phyloP scores from a whole-genome alignment of 2,888 invertebrate species.

The Sclerodermus sp. region DNA sequence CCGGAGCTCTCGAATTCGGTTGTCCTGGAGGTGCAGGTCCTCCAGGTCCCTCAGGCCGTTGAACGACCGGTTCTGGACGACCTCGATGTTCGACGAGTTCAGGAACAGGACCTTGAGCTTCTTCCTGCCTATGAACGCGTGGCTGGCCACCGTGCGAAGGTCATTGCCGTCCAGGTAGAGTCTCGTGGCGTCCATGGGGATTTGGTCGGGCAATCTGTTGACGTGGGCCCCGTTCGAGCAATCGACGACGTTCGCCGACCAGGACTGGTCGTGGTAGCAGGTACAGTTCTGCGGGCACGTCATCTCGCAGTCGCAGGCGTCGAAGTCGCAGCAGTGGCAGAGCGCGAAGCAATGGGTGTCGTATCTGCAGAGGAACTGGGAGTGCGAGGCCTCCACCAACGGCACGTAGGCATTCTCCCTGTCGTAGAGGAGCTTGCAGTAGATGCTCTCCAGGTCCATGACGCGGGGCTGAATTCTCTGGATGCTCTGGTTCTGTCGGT shows the following conservation, averaged over 20 bases:
- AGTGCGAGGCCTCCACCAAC: constrained; percentile 75
- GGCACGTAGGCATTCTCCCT: constrained; percentile 74
- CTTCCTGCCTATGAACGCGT: constrained; percentile 84
- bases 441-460: constrained; percentile 80
- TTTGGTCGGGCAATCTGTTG: constrained; percentile 73
- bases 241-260: constrained; percentile 84
- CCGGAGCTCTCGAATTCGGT: constrained; percentile 69
- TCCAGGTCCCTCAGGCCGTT: constrained; percentile 79
- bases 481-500: constrained; percentile 67
- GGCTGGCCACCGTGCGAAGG: constrained; percentile 73
- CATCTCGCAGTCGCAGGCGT: constrained; percentile 91
- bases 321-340: constrained; percentile 89
- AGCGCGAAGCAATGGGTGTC: constrained; percentile 82
- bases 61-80: constrained; percentile 80
- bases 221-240: constrained; percentile 74
- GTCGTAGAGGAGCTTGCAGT: constrained; percentile 79
- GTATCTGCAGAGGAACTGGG: constrained; percentile 84
- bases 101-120: constrained; percentile 74
- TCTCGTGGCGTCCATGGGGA: constrained; percentile 91
- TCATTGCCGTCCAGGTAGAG: constrained; percentile 84
- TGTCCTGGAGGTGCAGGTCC: constrained; percentile 75
- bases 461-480: constrained; percentile 79
- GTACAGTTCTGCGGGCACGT: constrained; percentile 85
- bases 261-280: constrained; percentile 86
- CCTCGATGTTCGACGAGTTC: constrained; percentile 77